Conservation (phyloP, 2,797 vertebrate genomes). For the Peromyscus nudipes region DNA sequence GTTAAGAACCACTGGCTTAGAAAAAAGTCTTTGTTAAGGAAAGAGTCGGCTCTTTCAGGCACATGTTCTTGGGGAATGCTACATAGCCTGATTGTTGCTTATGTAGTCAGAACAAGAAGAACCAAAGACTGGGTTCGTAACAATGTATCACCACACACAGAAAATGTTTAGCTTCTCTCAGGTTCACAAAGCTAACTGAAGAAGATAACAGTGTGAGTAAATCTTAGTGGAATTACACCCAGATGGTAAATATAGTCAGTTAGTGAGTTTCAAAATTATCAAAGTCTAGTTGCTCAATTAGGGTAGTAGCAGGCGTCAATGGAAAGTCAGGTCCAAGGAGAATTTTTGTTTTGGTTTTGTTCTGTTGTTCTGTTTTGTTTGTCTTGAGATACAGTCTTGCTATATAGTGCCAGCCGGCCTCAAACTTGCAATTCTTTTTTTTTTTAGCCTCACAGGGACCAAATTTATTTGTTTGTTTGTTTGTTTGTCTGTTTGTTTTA, state of each 20-base stretch:
- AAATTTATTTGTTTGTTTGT: no score
- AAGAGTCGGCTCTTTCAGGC: not conserved
- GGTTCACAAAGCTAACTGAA: not conserved
- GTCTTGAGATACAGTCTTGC: not conserved
- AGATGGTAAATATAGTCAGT: not conserved
- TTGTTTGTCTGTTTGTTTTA: no score
- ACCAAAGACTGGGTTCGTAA: not conserved
- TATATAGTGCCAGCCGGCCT: not conserved
- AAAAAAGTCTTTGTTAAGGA: no score
- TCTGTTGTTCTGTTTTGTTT: not conserved
- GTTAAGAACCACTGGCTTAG: not conserved
- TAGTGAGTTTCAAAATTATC: not conserved
- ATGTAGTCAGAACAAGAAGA: not conserved
- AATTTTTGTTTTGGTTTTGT: not conserved
- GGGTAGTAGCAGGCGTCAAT: not conserved
- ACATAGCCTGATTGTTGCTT: not conserved
- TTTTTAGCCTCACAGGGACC: no score
- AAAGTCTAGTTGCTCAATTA: not conserved
- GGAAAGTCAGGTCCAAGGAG: not conserved
- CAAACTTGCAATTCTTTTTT: not conserved
- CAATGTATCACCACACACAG: not conserved
- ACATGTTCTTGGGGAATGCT: not conserved
- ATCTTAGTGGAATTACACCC: not conserved
- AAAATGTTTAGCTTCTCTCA: not conserved
- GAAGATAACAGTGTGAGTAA: not conserved